Conservation (phyloP, 2,797 vertebrate species). For the Gorsachius magnificus region DNA sequence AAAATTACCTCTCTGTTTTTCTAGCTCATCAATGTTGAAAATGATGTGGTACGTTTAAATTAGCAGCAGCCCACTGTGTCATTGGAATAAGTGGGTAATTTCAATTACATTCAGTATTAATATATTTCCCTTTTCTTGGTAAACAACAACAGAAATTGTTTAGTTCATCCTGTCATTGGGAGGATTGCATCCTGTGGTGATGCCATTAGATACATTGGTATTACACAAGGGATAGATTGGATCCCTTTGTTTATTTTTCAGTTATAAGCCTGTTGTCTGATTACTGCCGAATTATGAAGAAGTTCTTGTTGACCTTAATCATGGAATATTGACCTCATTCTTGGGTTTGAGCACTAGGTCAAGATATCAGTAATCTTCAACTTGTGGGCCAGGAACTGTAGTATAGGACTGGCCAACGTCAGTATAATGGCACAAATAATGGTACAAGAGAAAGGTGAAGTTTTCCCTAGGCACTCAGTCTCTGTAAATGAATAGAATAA, state of each 20-base stretch:
- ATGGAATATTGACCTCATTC: background rate
- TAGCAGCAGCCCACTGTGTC: background rate
- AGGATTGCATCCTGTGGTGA: background rate
- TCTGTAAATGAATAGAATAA: background rate
- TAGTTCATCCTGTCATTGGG: background rate
- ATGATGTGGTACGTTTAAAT: background rate
- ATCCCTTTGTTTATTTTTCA: background rate
- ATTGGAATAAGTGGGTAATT: background rate
- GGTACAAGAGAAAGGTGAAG: background rate
- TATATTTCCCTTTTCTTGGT: background rate
- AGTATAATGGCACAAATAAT: background rate
- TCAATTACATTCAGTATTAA: background rate
- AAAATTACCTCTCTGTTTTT: background rate
- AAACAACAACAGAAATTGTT: background rate
- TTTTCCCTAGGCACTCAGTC: constrained; percentile 41
- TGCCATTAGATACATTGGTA: background rate
- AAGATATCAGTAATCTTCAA: background rate
- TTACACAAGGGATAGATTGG: background rate
- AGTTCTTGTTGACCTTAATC: background rate
- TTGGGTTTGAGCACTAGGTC: background rate
- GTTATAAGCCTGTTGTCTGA: background rate
- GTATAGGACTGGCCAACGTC: background rate
- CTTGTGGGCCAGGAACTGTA: background rate
- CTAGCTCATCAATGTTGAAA: background rate
- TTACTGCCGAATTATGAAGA: background rate